phyloP scores from a whole-genome alignment of 2,113 vertebrate species.

The Gadus chalcogrammus region DNA sequence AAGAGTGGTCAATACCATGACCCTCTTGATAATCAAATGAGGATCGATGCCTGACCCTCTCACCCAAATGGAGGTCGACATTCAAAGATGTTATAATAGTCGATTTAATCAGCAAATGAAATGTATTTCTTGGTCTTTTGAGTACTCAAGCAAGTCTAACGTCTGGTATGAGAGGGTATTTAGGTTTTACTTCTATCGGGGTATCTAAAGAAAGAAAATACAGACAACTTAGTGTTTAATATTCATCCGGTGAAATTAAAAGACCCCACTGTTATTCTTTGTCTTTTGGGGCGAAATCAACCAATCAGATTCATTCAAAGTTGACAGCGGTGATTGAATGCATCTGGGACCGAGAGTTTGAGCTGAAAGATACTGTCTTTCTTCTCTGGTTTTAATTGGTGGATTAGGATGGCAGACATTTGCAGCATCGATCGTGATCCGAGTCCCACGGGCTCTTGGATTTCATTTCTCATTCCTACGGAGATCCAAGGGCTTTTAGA shows the following conservation, averaged over 20 bases:
- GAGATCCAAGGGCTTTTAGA: conserved; percentile 3
- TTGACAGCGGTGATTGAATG: not conserved
- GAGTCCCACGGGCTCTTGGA: not conserved
- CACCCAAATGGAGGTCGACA: conserved; percentile 43
- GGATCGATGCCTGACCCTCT: conserved; percentile 48
- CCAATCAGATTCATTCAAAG: not conserved
- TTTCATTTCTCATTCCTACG: not conserved
- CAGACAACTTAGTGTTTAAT: no score
- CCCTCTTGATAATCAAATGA: conserved; percentile 56
- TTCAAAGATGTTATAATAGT: conserved; percentile 46
- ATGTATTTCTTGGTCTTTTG: conserved; percentile 10
- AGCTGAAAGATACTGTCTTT: not conserved
- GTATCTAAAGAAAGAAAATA: no score
- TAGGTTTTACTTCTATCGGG: not conserved
- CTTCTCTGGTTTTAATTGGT: conserved; percentile 13
- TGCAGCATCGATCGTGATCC: not conserved
- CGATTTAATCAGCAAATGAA: conserved; percentile 43
- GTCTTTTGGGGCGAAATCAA: not conserved
- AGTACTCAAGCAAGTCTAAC: not conserved
- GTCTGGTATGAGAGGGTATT: not conserved
- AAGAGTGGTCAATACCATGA: conserved; percentile 52
- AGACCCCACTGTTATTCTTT: no score
- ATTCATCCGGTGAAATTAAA: no score
- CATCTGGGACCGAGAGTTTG: not conserved
- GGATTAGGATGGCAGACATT: not conserved